Evolutionary conservation across 2,888 invertebrate genomes (phyloP).

Genomic region (Altica lythri): DNA sequence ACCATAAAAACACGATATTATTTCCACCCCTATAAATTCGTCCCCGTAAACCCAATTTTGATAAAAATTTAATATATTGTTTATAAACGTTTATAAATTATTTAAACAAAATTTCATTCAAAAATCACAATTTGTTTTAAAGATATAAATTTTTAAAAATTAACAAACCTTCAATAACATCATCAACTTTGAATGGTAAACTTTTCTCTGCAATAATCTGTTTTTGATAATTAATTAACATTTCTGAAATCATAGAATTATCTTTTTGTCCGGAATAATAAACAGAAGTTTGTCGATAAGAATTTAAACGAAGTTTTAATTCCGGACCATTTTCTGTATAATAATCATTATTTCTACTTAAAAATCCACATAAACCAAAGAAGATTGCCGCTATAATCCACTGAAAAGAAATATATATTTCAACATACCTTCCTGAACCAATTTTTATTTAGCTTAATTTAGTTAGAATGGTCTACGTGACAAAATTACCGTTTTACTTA

Average conservation of each 20-base stretch:
- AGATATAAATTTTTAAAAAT: conserved; percentile 10
- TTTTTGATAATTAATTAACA: conserved; percentile 39
- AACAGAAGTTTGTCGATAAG: conserved; percentile 47
- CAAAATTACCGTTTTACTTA: no score
- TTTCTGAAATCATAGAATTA: conserved; percentile 21
- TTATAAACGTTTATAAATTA: no score
- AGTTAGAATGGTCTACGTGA: no score
- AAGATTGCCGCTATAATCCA: conserved; percentile 32
- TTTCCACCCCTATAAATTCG: no score
- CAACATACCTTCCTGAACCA: background rate
- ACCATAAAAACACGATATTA: no score
- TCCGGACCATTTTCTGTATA: conserved; percentile 39
- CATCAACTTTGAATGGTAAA: conserved; percentile 31
- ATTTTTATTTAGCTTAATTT: no score
- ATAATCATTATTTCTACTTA: conserved; percentile 22
- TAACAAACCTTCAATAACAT: conserved; percentile 36
- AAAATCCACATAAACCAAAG: conserved; percentile 34
- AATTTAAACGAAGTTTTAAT: conserved; percentile 49
- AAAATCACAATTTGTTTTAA: no score
- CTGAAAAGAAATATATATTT: conserved; percentile 32
- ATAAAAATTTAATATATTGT: no score
- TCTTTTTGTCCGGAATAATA: conserved; percentile 43
- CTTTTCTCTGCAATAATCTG: conserved; percentile 39
- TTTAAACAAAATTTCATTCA: no score
- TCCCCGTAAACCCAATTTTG: no score